Evolutionary conservation across 2,113 vertebrate genomes (phyloP), one percentile per base, ranked within the genome.

Genomic region (Typhlomys cinereus): DNA sequence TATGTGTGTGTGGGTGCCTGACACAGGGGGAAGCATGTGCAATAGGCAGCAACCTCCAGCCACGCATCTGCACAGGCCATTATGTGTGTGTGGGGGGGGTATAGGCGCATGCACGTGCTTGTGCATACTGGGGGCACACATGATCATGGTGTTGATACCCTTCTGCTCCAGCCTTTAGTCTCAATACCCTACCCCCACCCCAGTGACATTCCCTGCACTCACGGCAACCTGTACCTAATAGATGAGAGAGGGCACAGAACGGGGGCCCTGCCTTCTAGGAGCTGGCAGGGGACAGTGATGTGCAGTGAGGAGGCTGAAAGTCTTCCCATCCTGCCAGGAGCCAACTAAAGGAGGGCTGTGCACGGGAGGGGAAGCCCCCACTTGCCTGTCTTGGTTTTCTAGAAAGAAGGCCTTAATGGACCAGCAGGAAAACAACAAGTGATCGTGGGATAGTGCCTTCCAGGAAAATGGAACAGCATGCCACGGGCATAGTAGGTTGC

Each of bases 1-100:
- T 17, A 36, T 17, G 13, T 31, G 15, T 57, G 66, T 79, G 13
- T 15, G 8, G 6, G 57, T 36, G 36, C n/a, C n/a, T n/a, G n/a
- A n/a, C n/a, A n/a, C 0, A 34, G 17, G 69, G 21, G 10, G 34
- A n/a, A 15, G 1, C 18, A 1, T 2, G 4, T 0, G 2, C n/a
- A n/a, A n/a, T n/a, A n/a, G n/a, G n/a, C n/a, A n/a, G n/a, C n/a
- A n/a, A n/a, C n/a, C n/a, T n/a, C n/a, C n/a, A n/a, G n/a, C n/a
- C n/a, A n/a, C n/a, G n/a, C n/a, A n/a, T 1, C 61, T 1, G 17
- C 21, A 10, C 34, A 11, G 1, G 2, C 27, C 5, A 4, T 20
- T 11, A 31, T 11, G 34, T 14, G 12, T 27, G 10, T 59, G 67
- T 80, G 25, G n/a, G n/a, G n/a, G n/a, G n/a, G n/a, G n/a, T n/a